These are phyloP conservation scores for Cheirogaleus major DNA, from an alignment of 2,797 vertebrate species.

Conservation along the genomic window DNA sequence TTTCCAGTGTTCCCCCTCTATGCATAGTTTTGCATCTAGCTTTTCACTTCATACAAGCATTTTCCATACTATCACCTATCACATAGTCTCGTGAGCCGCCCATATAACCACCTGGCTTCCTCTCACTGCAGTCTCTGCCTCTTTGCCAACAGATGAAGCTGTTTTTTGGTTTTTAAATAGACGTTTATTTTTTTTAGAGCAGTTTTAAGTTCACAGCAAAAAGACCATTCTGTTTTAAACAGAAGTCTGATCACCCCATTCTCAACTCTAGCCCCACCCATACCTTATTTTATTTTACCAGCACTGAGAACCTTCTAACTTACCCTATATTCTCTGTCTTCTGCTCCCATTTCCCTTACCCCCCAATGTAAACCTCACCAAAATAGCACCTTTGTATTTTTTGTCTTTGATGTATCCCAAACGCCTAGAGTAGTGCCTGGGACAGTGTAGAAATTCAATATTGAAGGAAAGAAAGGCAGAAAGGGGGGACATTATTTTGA, in stretches of 20 bases:
- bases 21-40: not conserved
- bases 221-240: not conserved
- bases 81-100: not conserved
- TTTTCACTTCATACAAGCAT: not conserved
- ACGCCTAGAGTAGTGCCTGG: not conserved
- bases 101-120: not conserved
- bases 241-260: not conserved
- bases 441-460: not conserved
- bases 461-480: not conserved
- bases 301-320: not conserved
- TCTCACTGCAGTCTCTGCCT: not conserved
- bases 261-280: not conserved
- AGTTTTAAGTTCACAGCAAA: not conserved
- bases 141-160: not conserved
- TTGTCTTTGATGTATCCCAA: not conserved
- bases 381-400: not conserved
- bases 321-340: not conserved
- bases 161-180: too few species aligned
- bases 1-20: not conserved
- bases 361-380: not conserved
- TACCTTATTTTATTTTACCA: not conserved
- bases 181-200: not conserved
- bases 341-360: not conserved
- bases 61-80: not conserved
- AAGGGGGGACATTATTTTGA: not conserved